phyloP scores from a whole-genome alignment of 2,113 vertebrate genomes.

The Physeter macrocephalus region DNA sequence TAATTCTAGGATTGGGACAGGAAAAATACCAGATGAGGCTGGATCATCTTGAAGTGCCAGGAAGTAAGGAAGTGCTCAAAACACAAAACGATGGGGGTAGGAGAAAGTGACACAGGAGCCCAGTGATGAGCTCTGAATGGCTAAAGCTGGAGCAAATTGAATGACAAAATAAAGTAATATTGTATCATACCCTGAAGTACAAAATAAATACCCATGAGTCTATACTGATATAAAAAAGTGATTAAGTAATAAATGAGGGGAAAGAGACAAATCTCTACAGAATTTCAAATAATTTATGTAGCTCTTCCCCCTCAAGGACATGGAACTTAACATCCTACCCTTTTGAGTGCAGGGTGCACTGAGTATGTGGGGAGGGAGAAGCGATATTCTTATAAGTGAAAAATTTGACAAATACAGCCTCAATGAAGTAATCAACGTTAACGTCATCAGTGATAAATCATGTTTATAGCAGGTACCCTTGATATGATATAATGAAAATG shows the following conservation, averaged over 20 bases:
- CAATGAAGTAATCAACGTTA: not conserved
- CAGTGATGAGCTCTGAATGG: not conserved
- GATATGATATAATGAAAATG: not conserved
- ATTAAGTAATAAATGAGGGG: not conserved
- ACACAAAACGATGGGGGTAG: not conserved
- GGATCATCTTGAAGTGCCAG: not conserved
- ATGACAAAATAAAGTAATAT: not conserved
- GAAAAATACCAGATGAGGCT: not conserved
- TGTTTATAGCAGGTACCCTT: not conserved
- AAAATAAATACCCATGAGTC: not conserved
- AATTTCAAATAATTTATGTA: not conserved
- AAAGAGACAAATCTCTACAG: not conserved
- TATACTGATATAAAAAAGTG: not conserved
- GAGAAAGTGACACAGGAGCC: not conserved
- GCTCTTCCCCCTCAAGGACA: not conserved
- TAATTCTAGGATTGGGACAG: not conserved
- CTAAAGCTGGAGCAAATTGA: not conserved
- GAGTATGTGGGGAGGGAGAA: fast-evolving
- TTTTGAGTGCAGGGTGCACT: not conserved
- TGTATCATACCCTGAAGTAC: not conserved
- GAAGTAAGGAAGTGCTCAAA: not conserved
- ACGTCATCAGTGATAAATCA: not conserved
- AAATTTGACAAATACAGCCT: not conserved
- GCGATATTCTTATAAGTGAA: not conserved
- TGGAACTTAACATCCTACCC: not conserved